Conservation (phyloP, 2,797 vertebrate species). For the Ambastaia sidthimunki region DNA sequence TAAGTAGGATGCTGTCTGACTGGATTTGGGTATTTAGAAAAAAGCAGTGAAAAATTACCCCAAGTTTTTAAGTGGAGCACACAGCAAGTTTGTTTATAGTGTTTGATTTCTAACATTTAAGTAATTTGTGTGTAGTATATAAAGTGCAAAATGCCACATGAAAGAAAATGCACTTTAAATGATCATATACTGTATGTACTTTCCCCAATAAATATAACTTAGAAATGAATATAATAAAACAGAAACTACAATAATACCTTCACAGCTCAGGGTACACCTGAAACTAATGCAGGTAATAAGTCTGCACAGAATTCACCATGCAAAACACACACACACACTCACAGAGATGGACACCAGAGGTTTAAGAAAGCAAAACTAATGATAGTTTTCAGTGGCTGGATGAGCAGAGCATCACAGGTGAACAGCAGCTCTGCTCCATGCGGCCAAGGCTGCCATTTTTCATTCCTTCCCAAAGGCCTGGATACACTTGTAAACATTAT, state of each 20-base stretch:
- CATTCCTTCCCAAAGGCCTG: slow-evolving; percentile 85
- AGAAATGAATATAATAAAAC: slow-evolving; percentile 5
- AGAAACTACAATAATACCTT: neutral
- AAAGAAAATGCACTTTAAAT: slow-evolving; percentile 1
- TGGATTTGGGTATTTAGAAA: slow-evolving; percentile 25
- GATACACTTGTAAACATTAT: slow-evolving; percentile 93
- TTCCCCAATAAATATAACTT: slow-evolving; percentile 3
- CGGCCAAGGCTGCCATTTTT: slow-evolving; percentile 88
- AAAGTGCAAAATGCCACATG: neutral
- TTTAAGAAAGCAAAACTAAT: slow-evolving; percentile 91
- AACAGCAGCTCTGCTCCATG: slow-evolving; percentile 88
- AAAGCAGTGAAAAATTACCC: slow-evolving; percentile 13
- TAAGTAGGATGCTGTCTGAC: slow-evolving; percentile 16
- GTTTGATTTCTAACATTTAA: neutral
- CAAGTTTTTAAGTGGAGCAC: neutral
- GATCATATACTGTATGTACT: neutral
- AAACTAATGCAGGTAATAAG: slow-evolving; percentile 17
- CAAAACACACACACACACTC: slow-evolving; percentile 25
- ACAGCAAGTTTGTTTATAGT: neutral
- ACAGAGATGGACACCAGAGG: slow-evolving; percentile 20
- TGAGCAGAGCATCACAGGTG: slow-evolving; percentile 84
- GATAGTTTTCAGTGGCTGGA: slow-evolving; percentile 87
- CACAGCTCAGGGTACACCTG: neutral
- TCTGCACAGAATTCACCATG: slow-evolving; percentile 1
- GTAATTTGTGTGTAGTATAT: neutral